A percentile compares a stretch with the other conserved stretches of the same genome.
Conservation (phyloP, 2,888 invertebrate species). For the Caenorhabditis wallacei region DNA sequence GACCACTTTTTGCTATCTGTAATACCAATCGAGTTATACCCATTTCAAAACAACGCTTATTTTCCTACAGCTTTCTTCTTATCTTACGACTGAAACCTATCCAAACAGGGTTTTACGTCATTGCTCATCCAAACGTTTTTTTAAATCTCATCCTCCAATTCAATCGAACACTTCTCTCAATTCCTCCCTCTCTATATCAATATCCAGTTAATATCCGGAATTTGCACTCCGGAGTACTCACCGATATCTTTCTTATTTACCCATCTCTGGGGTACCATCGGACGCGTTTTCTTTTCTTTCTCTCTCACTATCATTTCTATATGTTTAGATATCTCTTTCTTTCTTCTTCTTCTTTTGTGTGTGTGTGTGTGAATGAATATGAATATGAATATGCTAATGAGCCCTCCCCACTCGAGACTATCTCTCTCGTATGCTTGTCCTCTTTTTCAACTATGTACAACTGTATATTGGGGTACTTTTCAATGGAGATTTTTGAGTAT, state of each 20-base stretch:
- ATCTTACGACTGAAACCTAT: no score
- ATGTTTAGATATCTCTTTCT: conserved; percentile 6
- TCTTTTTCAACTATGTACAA: background rate
- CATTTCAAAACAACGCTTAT: no score
- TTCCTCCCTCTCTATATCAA: background rate
- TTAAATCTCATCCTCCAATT: conserved; percentile 4
- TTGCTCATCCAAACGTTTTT: background rate
- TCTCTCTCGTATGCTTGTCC: conserved; percentile 26
- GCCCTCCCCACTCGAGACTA: conserved; percentile 26
- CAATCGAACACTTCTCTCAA: background rate
- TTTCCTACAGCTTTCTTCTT: no score
- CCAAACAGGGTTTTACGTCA: background rate
- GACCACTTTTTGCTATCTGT: no score
- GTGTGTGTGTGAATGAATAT: no score
- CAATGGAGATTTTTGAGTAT: no score
- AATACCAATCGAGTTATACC: no score
- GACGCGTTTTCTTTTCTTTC: background rate
- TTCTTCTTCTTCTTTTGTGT: no score
- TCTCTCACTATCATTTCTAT: conserved; percentile 9
- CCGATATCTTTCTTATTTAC: background rate
- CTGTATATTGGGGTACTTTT: background rate
- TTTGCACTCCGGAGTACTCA: background rate
- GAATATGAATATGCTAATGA: conserved; percentile 60
- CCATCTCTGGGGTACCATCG: background rate
- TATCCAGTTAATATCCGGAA: conserved; percentile 27